Base-by-base conservation (phyloP, 2,113 vertebrate species). In the Eptesicus fuscus region DNA sequence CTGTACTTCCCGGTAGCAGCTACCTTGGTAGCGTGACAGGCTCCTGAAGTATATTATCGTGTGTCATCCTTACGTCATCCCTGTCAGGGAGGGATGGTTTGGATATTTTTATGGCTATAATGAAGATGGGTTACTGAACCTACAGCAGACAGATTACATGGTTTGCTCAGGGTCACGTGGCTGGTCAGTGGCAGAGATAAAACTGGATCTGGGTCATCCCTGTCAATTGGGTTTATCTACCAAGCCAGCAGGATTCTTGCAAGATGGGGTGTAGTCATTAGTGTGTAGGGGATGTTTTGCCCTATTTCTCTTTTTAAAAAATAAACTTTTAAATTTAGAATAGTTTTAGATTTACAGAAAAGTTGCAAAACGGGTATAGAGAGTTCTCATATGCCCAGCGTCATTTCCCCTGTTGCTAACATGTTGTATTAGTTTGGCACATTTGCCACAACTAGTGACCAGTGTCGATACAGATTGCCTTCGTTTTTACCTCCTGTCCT, bases 121-220 rank as follows among this genome's bases (percentile, higher is more conserved):
- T 69, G 78, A 92, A 95, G 88, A 77, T 69, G 61, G 70, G 30
- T 32, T 35, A 63, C 53, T 78, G 82, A 56, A 76, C 84, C 73
- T 92, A 67, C 37, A 56, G 70, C 25, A 71, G 47, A 69, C 85
- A 42, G 80, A 94, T 85, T 67, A 85, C 95, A 28, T 83, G 73
- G 77, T 90, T 92, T 96, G 82, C 49, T 92, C 76, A 47, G 40
- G 77, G 56, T 91, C 92, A 82, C 56, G 1, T 87, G 76, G 47
- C 69, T 80, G 83, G 85, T 79, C 37, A 65, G 44, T 67, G 63
- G 9, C 69, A 79, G 67, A 95, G 87, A 77, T 35, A 13, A 80
- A 20, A 40, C 88, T 80, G 82, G 32, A 91, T 88, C 77, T 94
- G 61, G 93, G 88, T 95, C 74, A 93, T 83, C 42, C 56, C 56